Evolutionary conservation across 2,113 vertebrate genomes (phyloP), one percentile per base, ranked within the genome.

Genomic region (Passer montanus): DNA sequence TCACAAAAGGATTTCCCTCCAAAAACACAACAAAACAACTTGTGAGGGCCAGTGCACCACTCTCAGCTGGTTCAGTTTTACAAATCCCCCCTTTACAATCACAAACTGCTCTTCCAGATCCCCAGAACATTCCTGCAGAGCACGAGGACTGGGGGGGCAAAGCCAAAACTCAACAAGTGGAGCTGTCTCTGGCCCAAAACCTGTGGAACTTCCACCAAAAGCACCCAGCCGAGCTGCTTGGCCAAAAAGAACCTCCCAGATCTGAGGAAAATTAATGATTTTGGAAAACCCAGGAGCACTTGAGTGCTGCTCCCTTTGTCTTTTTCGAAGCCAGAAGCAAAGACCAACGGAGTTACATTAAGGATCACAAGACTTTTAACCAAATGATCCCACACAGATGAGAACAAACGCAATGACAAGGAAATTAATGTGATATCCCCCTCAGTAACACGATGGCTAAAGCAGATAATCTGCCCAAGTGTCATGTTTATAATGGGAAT

Each of bases 371-470:
- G 37, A 20, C 47, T 15, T 20, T 53, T 56, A 55, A 73, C 22
- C 64, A 81, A 73, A 63, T 6, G 43, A 81, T 59, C 56, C 33
- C 91, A n/a, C 33, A 78, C 0, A 46, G 30, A 30, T 31, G 56
- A 81, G 62, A 94, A 84, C 69, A 87, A 59, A 24, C 15, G 15
- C 33, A 90, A 14, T 44, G 72, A 90, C 72, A 88, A 86, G 91
- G 75, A 93, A 93, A 95, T 93, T 74, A 82, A 85, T 73, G 30
- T 12, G 37, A 64, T 10, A 68, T 59, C 43, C 72, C 55, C 86
- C 55, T 69, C 91, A 52, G 73, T 13, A 76, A 66, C 91, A 87
- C 23, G 93, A 93, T 85, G 92, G 84, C 89, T 89, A 41, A 75
- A 85, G 84, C 77, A 87, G 94, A 95, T 93, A 87, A 82, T 30